These are phyloP conservation scores for Battus philenor DNA, from an alignment of 1,140 invertebrate species.

Conservation along the genomic window DNA sequence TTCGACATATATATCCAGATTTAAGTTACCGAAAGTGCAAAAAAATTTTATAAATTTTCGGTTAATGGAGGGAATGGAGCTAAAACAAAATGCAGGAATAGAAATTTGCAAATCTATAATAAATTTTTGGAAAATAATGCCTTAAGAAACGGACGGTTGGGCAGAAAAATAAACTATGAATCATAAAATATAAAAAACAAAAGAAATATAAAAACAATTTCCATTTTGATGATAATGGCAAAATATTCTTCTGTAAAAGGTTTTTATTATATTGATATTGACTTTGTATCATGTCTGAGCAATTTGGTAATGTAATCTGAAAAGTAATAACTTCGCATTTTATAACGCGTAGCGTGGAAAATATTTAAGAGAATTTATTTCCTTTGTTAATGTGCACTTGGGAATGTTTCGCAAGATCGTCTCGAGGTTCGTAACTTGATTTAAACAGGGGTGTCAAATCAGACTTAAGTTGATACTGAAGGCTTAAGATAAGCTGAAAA, in stretches of 20 bases:
- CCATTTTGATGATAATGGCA: too few relatives aligned
- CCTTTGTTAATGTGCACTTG: constrained; percentile 31
- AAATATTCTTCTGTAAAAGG: constrained; percentile 4
- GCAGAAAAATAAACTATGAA: too few relatives aligned
- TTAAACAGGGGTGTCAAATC: constrained; percentile 10
- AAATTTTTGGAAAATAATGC: too few relatives aligned
- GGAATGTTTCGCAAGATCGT: constrained; percentile 25
- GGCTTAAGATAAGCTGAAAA: constrained; percentile 20
- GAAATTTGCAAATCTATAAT: too few relatives aligned
- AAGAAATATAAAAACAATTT: too few relatives aligned
- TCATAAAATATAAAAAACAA: too few relatives aligned
- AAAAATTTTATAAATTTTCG: too few relatives aligned
- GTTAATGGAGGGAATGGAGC: too few relatives aligned
- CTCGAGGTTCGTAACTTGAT: constrained; percentile 1
- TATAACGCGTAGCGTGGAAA: constrained; percentile 6
- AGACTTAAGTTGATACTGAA: constrained; percentile 20
- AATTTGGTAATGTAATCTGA: background rate
- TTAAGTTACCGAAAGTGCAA: too few relatives aligned
- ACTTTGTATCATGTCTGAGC: background rate
- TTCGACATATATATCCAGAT: too few relatives aligned
- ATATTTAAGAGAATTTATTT: constrained; percentile 28
- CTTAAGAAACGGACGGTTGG: too few relatives aligned
- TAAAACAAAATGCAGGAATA: too few relatives aligned
- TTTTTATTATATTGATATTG: constrained; percentile 10
- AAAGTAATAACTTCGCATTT: constrained; percentile 9